Base-by-base conservation (phyloP, 2,888 invertebrate species). In the Nephrocerus scutellatus region DNA sequence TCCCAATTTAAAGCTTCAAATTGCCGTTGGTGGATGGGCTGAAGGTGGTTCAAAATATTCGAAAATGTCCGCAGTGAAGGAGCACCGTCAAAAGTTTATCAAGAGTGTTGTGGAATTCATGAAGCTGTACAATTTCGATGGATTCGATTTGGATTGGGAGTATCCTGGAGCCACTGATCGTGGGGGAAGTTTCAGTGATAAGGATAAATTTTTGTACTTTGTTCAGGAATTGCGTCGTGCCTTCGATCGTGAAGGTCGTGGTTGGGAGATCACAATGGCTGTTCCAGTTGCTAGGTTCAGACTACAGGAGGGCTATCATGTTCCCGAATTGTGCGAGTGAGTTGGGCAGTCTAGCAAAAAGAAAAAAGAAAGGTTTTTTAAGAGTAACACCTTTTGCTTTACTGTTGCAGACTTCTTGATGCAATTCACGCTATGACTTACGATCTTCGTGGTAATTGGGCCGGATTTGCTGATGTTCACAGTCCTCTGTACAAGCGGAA, bases 21-120 rank as follows among this genome's bases (percentile, higher is more conserved):
- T 90, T 2, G 90, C 90, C 0, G 83, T 90, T 1, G 91, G 91
- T 0, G 90, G 90, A 1, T 91, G 90, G 90, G 90, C 82, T 1
- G 90, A 90, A 60, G 90, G 90, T 10, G 90, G 90, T 14, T 74
- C 78, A 48, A 90, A 90, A 62, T 91, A 90, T 66, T 90, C 90
- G 0, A 73, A 76, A 33, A 80, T 91, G 78, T 87, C 85, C 1
- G 75, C 80, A 0, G 74, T 79, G 30, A 81, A 82, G 54, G 72
- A 74, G 35, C 72, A 77, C 14, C 73, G 90, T 34, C 74, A 76
- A 55, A 69, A 74, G 3, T 89, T 90, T 59, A 81, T 90, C 46
- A 71, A 68, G 30, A 86, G 85, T 56, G 76, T 86, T 34, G 79
- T 89, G 31, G 80, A 74, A 48, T 87, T 85, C 59, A 76, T 90